Evolutionary conservation across 2,113 vertebrate species (phyloP).

Genomic region (Parus major): DNA sequence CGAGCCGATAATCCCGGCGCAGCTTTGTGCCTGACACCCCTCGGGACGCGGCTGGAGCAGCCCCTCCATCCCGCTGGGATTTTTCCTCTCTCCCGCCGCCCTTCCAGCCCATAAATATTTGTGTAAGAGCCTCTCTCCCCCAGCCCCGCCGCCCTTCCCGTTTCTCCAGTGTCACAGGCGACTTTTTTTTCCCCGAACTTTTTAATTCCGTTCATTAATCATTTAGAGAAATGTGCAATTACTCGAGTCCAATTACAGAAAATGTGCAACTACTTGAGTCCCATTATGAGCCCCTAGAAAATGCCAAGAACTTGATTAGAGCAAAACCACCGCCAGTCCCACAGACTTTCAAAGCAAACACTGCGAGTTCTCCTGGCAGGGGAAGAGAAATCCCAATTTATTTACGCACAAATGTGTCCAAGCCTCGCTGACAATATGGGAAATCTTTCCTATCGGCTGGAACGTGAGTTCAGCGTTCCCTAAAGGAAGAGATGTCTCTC

Average conservation of each 20-base stretch:
- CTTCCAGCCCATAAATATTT: neutral
- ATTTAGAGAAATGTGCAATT: slow-evolving; percentile 66
- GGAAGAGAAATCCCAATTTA: slow-evolving; percentile 62
- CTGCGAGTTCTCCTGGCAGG: slow-evolving; percentile 50
- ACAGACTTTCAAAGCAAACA: slow-evolving; percentile 47
- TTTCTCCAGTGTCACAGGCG: neutral
- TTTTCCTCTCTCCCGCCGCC: accelerated
- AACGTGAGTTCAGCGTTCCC: slow-evolving; percentile 54
- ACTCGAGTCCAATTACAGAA: slow-evolving; percentile 56
- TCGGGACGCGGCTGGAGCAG: accelerated
- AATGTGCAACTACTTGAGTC: slow-evolving; percentile 66
- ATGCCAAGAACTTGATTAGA: slow-evolving; percentile 66
- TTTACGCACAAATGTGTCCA: slow-evolving; percentile 60
- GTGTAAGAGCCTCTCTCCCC: neutral
- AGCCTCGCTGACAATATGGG: slow-evolving; percentile 70
- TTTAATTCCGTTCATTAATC: slow-evolving; percentile 53
- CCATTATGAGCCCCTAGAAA: slow-evolving; percentile 42
- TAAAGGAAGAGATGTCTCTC: slow-evolving; percentile 67
- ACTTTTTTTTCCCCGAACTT: slow-evolving; percentile 8
- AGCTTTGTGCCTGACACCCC: neutral
- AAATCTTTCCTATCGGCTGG: slow-evolving; percentile 53
- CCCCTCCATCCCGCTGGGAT: accelerated
- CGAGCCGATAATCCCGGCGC: neutral
- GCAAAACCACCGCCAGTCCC: slow-evolving; percentile 46
- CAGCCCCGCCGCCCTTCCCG: neutral